Conservation (phyloP, 2,113 vertebrate genomes). For the Grantiella picta region DNA sequence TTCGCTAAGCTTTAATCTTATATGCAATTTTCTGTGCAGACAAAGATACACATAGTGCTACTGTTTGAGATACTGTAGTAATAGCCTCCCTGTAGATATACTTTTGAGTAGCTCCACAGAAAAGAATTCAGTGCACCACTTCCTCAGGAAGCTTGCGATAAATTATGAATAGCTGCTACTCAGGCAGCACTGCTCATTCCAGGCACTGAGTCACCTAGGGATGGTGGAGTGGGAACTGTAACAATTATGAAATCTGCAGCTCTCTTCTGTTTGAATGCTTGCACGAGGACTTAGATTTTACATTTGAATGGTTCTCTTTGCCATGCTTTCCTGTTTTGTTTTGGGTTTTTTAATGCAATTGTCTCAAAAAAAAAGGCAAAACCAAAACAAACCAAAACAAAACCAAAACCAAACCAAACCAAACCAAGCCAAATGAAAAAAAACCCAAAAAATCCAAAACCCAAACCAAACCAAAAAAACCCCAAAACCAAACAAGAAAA, state of each 20-base stretch:
- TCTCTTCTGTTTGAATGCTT: background rate
- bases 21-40: background rate
- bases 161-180: constrained; percentile 9
- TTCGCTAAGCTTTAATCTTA: background rate
- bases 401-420: background rate
- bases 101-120: background rate
- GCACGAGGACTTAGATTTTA: background rate
- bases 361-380: background rate
- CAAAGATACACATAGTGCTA: background rate
- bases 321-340: background rate
- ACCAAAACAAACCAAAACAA: background rate
- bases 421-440: background rate
- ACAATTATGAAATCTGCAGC: background rate
- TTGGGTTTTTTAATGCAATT: background rate
- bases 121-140: background rate
- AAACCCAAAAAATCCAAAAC: too few relatives aligned
- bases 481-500: background rate
- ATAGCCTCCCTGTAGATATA: background rate
- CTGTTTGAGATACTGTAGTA: background rate
- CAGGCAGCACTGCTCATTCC: background rate
- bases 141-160: background rate
- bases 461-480: too few relatives aligned
- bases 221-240: background rate
- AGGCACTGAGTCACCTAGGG: background rate
- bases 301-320: background rate